phyloP scores from a whole-genome alignment of 2,113 vertebrate species.

The Sus scrofa region DNA sequence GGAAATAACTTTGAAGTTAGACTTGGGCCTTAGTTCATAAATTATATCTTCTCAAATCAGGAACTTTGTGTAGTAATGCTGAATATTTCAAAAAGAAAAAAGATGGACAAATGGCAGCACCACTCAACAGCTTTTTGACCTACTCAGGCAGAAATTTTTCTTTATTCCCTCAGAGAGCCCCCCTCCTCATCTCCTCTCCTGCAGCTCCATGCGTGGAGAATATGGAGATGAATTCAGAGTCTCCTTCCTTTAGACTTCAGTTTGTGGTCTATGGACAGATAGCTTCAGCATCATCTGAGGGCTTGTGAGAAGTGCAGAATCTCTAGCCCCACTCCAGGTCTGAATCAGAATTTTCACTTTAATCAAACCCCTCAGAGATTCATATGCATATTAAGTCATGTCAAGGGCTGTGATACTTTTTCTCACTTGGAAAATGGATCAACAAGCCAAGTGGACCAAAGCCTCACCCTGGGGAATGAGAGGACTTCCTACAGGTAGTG shows the following conservation, averaged over 20 bases:
- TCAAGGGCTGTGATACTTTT: neutral
- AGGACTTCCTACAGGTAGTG: neutral
- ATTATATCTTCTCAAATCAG: neutral
- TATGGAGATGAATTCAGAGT: neutral
- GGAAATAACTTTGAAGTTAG: constrained; percentile 36
- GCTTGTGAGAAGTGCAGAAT: neutral
- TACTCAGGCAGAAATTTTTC: neutral
- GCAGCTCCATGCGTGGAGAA: neutral
- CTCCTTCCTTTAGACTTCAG: constrained; percentile 30
- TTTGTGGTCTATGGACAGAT: neutral
- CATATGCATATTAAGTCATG: neutral
- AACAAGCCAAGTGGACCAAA: neutral
- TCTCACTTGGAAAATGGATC: neutral
- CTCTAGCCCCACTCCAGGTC: neutral
- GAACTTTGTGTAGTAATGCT: neutral
- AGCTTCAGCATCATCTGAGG: neutral
- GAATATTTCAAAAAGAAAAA: neutral
- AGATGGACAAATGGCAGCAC: neutral
- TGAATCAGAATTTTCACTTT: neutral
- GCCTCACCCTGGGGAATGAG: neutral
- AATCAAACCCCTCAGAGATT: neutral
- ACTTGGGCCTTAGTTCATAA: neutral
- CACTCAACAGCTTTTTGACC: neutral
- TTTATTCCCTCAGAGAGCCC: neutral
- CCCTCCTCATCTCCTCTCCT: too few relatives aligned